Evolutionary conservation across 2,888 invertebrate genomes (phyloP).

Genomic region (Melanostoma scalare): DNA sequence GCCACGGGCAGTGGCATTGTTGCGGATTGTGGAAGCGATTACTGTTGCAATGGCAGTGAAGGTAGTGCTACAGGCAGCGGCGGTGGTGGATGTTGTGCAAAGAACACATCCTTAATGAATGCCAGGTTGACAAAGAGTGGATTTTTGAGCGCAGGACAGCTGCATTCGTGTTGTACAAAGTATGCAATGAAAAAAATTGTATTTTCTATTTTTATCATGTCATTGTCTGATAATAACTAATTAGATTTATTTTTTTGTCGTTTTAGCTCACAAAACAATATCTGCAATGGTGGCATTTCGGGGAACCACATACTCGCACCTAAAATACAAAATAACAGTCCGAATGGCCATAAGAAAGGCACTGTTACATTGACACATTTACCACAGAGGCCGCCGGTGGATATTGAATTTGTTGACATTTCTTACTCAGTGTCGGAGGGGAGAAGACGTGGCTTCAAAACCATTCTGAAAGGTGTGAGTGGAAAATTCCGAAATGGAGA

Average conservation of each 20-base stretch:
- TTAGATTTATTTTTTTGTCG: slow-evolving; percentile 27
- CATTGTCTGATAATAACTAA: slow-evolving; percentile 43
- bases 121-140: slow-evolving; percentile 79
- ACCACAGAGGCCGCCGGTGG: slow-evolving; percentile 93
- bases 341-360: slow-evolving; percentile 87
- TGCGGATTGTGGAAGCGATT: slow-evolving; percentile 51
- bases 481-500: slow-evolving; percentile 95
- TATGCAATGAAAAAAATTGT: slow-evolving; percentile 37
- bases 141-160: slow-evolving; percentile 77
- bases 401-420: slow-evolving; percentile 93
- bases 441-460: slow-evolving; percentile 90
- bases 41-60: slow-evolving; percentile 1
- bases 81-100: slow-evolving; percentile 41
- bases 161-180: slow-evolving; percentile 64
- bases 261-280: slow-evolving; percentile 87
- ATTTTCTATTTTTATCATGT: slow-evolving; percentile 4
- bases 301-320: slow-evolving; percentile 84
- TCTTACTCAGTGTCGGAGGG: slow-evolving; percentile 95
- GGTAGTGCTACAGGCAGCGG: background rate
- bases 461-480: slow-evolving; percentile 92
- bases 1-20: slow-evolving; percentile 24
- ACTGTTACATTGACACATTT: slow-evolving; percentile 90
- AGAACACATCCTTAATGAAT: slow-evolving; percentile 76
- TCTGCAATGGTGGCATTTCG: slow-evolving; percentile 86
- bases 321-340: slow-evolving; percentile 88